Conservation (phyloP, 1,140 invertebrate species). For the Megathymus violae region DNA sequence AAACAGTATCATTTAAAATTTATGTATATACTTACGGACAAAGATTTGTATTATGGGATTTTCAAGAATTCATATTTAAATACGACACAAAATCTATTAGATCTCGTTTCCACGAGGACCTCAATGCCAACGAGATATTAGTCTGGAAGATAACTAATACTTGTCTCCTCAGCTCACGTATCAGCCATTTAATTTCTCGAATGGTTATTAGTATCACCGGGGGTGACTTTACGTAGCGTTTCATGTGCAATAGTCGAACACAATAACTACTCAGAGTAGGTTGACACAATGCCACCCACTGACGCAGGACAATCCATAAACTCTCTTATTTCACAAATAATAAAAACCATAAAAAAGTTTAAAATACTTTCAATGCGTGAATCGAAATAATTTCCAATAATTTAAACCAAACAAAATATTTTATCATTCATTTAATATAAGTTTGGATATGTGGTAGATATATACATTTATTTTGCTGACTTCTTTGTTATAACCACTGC, state of each 20-base stretch:
- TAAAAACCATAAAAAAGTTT: no score
- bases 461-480: no score
- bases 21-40: no score
- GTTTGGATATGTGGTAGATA: no score
- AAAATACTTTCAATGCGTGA: no score
- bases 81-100: neutral
- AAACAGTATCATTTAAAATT: no score
- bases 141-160: slow-evolving; percentile 14
- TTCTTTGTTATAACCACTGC: no score
- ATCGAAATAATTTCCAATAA: no score
- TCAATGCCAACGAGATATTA: neutral
- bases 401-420: no score
- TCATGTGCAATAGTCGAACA: slow-evolving; percentile 52
- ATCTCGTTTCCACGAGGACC: slow-evolving; percentile 29
- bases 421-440: no score
- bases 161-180: slow-evolving; percentile 46
- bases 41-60: no score
- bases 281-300: neutral
- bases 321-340: no score
- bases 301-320: neutral
- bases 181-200: slow-evolving; percentile 60
- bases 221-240: slow-evolving; percentile 68
- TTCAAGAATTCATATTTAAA: neutral
- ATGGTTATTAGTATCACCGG: slow-evolving; percentile 54
- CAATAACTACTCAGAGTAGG: slow-evolving; percentile 69